Conservation (phyloP, 2,113 vertebrate genomes). For the Ibidorhyncha struthersii region DNA sequence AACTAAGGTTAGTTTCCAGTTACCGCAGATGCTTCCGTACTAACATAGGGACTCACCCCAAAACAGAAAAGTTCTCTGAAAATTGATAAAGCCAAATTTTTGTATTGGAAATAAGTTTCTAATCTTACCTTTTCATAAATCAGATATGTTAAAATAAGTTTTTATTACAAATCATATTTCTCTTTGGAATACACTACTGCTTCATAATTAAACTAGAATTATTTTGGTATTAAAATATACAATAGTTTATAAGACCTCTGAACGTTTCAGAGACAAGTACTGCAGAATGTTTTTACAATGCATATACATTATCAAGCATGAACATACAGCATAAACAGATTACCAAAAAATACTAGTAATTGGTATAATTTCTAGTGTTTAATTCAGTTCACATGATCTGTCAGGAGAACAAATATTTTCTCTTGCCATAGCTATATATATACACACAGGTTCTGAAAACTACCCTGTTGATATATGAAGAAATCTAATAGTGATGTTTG, state of each 20-base stretch:
- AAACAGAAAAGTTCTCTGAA: neutral
- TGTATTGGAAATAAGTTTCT: neutral
- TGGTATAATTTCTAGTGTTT: neutral
- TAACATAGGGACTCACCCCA: neutral
- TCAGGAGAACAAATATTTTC: neutral
- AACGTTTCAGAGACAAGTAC: neutral
- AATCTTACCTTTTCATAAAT: neutral
- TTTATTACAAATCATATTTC: neutral
- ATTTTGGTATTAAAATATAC: neutral
- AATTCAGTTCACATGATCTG: neutral
- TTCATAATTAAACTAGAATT: neutral
- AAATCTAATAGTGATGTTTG: neutral
- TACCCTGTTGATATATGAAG: neutral
- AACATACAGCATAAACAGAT: neutral
- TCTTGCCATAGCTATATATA: neutral
- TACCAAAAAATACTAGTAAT: neutral
- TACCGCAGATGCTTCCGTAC: neutral
- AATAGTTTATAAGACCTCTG: neutral
- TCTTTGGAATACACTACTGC: neutral
- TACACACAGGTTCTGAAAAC: neutral
- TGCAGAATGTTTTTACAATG: neutral
- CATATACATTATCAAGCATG: neutral
- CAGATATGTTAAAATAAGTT: neutral
- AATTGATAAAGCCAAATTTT: neutral
- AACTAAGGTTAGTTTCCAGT: neutral